Evolutionary conservation across 1,140 invertebrate genomes (phyloP).

Genomic region (Cydia amplana): DNA sequence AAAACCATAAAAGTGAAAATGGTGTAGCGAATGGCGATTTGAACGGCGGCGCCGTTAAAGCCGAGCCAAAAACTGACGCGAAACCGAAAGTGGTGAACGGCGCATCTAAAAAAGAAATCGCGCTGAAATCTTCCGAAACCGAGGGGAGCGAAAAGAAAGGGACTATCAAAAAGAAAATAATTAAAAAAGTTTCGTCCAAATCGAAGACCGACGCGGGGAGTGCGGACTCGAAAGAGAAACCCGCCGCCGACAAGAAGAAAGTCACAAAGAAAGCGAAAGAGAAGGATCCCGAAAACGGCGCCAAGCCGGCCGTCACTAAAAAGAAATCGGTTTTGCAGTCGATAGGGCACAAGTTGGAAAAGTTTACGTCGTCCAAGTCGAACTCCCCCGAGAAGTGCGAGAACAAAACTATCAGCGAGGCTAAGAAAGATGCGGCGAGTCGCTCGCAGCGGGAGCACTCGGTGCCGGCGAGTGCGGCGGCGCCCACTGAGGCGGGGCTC

Average conservation of each 20-base stretch:
- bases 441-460: conserved; percentile 83
- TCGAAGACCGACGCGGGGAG: conserved; percentile 64
- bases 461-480: conserved; percentile 78
- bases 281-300: conserved; percentile 66
- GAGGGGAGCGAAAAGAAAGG: conserved; percentile 63
- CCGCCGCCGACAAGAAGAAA: conserved; percentile 66
- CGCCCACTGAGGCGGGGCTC: conserved; percentile 80
- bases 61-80: conserved; percentile 23
- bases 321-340: conserved; percentile 82
- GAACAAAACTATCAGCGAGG: conserved; percentile 46
- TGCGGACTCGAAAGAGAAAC: conserved; percentile 55
- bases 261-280: conserved; percentile 73
- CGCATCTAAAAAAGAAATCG: conserved; percentile 46
- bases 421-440: conserved; percentile 55
- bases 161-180: conserved; percentile 77
- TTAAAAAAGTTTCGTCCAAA: conserved; percentile 73
- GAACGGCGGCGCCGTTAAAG: conserved; percentile 34
- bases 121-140: conserved; percentile 54
- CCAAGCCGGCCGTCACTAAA: conserved; percentile 71
- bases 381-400: conserved; percentile 71
- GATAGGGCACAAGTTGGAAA: conserved; percentile 85
- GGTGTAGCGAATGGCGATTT: conserved; percentile 43
- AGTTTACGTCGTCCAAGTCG: conserved; percentile 77
- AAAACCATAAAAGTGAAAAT: conserved; percentile 47
- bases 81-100: conserved; percentile 35